These are phyloP conservation scores for Chymomyza costata DNA, from an alignment of 1,140 invertebrate genomes.

Conservation along the genomic window DNA sequence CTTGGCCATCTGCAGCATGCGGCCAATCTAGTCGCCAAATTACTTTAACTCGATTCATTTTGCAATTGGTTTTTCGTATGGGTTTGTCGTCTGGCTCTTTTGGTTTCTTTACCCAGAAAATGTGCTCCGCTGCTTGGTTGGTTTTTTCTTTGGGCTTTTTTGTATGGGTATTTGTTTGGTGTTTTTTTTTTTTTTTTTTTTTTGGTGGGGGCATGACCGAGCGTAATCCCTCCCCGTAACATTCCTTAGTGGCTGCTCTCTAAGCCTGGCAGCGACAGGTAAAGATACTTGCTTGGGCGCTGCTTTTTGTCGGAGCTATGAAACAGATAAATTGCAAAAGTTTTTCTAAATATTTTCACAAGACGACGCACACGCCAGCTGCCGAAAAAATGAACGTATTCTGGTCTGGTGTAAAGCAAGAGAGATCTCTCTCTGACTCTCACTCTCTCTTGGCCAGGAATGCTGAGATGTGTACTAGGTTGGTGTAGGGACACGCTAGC, in stretches of 20 bases:
- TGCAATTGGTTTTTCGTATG: slow-evolving; percentile 47
- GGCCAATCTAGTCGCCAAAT: slow-evolving; percentile 62
- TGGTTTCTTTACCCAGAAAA: background rate
- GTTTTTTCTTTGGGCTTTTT: slow-evolving; percentile 1
- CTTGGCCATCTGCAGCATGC: slow-evolving; percentile 32
- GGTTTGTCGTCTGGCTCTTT: background rate
- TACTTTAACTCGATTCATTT: slow-evolving; percentile 67
- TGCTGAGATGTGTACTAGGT: too few relatives aligned
- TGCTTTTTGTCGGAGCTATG: slow-evolving; percentile 59
- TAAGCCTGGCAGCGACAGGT: slow-evolving; percentile 53
- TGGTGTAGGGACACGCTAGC: too few relatives aligned
- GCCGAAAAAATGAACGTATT: too few relatives aligned
- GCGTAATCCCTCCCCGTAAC: background rate
- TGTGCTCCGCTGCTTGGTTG: background rate
- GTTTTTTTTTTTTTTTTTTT: background rate
- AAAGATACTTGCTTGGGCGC: slow-evolving; percentile 5
- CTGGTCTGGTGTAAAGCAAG: too few relatives aligned
- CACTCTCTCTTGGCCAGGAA: too few relatives aligned
- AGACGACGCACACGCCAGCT: slow-evolving; percentile 41
- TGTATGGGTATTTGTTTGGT: slow-evolving; percentile 9
- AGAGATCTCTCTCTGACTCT: too few relatives aligned
- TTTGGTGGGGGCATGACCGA: slow-evolving; percentile 6
- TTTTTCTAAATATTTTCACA: slow-evolving; percentile 72
- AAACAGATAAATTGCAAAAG: slow-evolving; percentile 73
- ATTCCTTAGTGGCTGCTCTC: background rate